Evolutionary conservation across 2,113 vertebrate genomes (phyloP).

Genomic region (Anguilla rostrata): DNA sequence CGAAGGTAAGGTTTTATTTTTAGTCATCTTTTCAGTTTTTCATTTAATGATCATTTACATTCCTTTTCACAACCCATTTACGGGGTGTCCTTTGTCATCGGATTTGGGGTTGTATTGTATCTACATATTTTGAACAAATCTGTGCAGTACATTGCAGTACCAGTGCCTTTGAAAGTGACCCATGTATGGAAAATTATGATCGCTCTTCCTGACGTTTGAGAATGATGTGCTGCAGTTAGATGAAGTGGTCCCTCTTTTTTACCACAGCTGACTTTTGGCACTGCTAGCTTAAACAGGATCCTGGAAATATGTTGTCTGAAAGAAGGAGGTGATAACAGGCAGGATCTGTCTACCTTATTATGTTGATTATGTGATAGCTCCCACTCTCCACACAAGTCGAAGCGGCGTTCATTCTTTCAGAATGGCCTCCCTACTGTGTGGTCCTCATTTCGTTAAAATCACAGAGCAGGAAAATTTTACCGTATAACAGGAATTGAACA

Average conservation of each 20-base stretch:
- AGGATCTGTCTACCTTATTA: neutral
- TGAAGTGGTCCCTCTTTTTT: neutral
- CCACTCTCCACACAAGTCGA: neutral
- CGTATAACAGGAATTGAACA: neutral
- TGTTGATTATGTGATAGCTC: neutral
- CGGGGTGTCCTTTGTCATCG: neutral
- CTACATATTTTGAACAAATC: neutral
- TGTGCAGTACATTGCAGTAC: neutral
- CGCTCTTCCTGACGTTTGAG: neutral
- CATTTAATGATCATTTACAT: neutral
- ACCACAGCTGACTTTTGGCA: neutral
- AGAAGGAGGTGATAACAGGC: neutral
- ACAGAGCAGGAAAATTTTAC: neutral
- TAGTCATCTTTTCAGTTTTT: neutral
- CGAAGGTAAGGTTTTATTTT: conserved; percentile 80
- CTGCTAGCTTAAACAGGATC: neutral
- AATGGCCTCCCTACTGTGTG: neutral
- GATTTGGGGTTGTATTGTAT: neutral
- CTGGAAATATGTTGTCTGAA: neutral
- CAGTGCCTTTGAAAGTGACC: neutral
- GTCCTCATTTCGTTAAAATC: neutral
- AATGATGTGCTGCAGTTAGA: neutral
- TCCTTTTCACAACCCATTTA: neutral
- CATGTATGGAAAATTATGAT: neutral
- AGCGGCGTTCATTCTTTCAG: too few species aligned